Evolutionary conservation across 1,140 invertebrate genomes (phyloP), one percentile per base, ranked within the genome.

Genomic region (Vanessa tameamea): DNA sequence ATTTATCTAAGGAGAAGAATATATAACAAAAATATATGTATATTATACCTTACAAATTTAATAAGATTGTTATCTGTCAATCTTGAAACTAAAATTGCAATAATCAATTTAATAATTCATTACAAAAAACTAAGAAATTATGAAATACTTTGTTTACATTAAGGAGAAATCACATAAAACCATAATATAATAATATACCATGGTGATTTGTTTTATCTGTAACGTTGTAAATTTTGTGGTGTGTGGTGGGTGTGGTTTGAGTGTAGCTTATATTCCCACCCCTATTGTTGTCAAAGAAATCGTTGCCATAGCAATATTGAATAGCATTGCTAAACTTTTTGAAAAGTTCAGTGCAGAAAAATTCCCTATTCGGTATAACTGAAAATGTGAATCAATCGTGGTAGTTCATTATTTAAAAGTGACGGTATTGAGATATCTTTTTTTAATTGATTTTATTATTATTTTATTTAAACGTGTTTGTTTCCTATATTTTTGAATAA

Each of bases 251-350:
- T 43, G 37, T 43, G 37, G 37, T 61, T 61, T 12, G 57, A 43
- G 23, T 37, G 13, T 37, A 0, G 14, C 14, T 37, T 26, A 65
- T 15, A 53, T 47, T 31, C 9, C 31, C 3, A 9, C 43, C 64
- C 75, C 66, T 6, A 47, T 43, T 90, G 87, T 90, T 90, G 88
- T 84, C 80, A 63, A 78, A 84, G 84, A 77, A 20, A 48, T 55
- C 66, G 85, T 90, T 79, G 51, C 88, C 73, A 87, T 91, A 73
- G 85, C 74, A 88, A 91, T 84, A 90, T 91, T 88, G 88, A 91
- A 89, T 91, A 86, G 77, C 86, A 83, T 81, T 69, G 47, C 71
- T 26, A 47, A 57, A 16, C 37, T 43, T 23, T 55, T 57, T 16
- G 13, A 23, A n/a, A 13, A 57, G 20, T 14, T 23, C 12, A 6